Evolutionary conservation across 1,140 invertebrate genomes (phyloP), one percentile per base, ranked within the genome.

Genomic region (Danaus plexippus): DNA sequence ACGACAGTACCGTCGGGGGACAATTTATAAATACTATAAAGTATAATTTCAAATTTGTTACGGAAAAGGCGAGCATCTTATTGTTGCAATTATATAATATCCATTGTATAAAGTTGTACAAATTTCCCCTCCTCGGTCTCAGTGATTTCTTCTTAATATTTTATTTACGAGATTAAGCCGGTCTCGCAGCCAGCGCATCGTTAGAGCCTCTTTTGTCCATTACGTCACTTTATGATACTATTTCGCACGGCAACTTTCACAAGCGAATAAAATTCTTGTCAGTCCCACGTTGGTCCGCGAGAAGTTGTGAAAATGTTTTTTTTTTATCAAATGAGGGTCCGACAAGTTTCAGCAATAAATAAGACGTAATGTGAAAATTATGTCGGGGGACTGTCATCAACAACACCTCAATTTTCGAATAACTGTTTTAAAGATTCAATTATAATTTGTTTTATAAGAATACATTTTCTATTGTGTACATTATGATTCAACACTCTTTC

Each of bases 111-210:
- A 79, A 32, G 72, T 57, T 70, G 69, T 54, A 63, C 54, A 32
- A 62, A 67, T 66, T 71, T 65, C 61, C 67, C 67, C 67, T 67
- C 63, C 65, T 59, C 57, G 54, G 65, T 71, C 67, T 69, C 73
- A 67, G 73, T 80, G 79, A 82, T 80, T 79, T 75, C 78, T 73
- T 76, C 69, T 74, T 79, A 71, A 82, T 82, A 82, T 78, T 77
- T 80, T 82, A 82, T 82, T 82, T 78, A 82, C 67, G 71, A 71
- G 69, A 75, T 75, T 77, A 78, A 80, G 75, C 64, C 69, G 65
- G 69, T 69, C 70, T 71, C 64, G 63, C 65, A 66, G 66, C 64
- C 60, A 63, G 75, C 71, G 75, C 69, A 73, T 77, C 73, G 76
- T 79, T 77, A 76, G 70, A 70, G 61, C 61, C 64, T 71, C 71